Evolutionary conservation across 2,113 vertebrate genomes (phyloP), one percentile per base, ranked within the genome.

Genomic region (Condylura cristata): DNA sequence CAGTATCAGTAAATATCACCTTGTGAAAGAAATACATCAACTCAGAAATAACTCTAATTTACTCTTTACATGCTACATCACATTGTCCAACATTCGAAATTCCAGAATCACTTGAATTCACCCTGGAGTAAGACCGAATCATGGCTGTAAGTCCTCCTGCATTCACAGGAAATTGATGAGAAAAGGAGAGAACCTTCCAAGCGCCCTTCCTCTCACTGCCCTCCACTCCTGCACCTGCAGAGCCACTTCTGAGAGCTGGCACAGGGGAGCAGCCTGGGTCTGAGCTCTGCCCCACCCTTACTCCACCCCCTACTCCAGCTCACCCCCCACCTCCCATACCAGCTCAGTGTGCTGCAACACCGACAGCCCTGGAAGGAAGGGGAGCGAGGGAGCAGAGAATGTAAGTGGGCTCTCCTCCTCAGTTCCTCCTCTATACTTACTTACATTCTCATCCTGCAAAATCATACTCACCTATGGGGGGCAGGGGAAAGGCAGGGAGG

Each of bases 1-100:
- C 3, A 65, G 74, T 81, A 85, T 85, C 78, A 90, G 48, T 58
- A 94, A 95, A 65, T 51, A 79, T 6, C 26, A 90, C 11, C 22
- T 5, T 86, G 34, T 71, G 74, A 24, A 58, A 74, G 39, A 72
- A 91, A 93, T 17, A 22, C 37, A n/a, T 2, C 3, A 9, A 61
- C 44, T 81, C n/a, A 61, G 51, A 61, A 83, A 22, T 9, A 86
- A 71, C 24, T 87, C 71, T 46, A 37, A 79, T 66, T 70, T 58
- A 80, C 53, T 83, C 28, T 65, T 65, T 39, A 78, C 11, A 68
- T 2, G 46, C 34, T 37, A 37, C 18, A 78, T 90, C 46, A 1
- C 8, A 39, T 37, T 28, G 20, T 39, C 53, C 6, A 58, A 89
- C 85, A 44, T 22, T 72, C 46, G 44, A 53, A 84, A 79, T 70